Evolutionary conservation across 2,113 vertebrate species (phyloP).

Genomic region (Fregetta grallaria): DNA sequence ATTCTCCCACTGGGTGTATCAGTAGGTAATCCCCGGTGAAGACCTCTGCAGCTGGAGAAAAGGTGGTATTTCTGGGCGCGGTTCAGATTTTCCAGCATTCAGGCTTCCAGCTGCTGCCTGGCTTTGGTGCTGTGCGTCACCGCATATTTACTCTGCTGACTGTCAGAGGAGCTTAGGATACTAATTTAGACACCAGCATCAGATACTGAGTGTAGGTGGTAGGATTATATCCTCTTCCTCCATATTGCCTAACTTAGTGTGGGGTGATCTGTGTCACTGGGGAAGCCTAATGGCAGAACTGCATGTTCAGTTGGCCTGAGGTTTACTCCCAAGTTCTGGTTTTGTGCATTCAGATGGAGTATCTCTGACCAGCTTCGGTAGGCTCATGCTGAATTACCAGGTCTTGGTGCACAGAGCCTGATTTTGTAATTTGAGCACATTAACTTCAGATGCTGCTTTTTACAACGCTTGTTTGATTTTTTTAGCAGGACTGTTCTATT

Average conservation of each 20-base stretch:
- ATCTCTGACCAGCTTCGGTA: not conserved
- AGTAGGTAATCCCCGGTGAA: not conserved
- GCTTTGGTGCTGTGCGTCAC: not conserved
- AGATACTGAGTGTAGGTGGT: not conserved
- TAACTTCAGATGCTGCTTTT: not conserved
- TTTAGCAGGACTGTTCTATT: not conserved
- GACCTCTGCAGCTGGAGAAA: not conserved
- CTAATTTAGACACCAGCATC: not conserved
- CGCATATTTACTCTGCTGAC: not conserved
- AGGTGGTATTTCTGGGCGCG: not conserved
- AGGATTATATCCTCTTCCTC: not conserved
- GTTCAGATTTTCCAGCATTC: not conserved
- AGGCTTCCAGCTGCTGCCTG: not conserved
- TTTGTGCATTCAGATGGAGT: accelerated
- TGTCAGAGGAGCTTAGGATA: not conserved
- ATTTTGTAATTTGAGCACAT: not conserved
- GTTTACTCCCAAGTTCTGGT: not conserved
- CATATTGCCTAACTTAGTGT: not conserved
- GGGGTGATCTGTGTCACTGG: not conserved
- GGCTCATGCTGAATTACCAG: not conserved
- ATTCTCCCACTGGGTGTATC: not conserved
- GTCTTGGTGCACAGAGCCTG: not conserved
- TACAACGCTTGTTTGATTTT: not conserved
- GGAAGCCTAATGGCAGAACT: not conserved
- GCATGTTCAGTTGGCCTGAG: not conserved